Evolutionary conservation across 2,797 vertebrate species (phyloP), one percentile per base, ranked within the genome.

Genomic region (Sebastes oblongus): DNA sequence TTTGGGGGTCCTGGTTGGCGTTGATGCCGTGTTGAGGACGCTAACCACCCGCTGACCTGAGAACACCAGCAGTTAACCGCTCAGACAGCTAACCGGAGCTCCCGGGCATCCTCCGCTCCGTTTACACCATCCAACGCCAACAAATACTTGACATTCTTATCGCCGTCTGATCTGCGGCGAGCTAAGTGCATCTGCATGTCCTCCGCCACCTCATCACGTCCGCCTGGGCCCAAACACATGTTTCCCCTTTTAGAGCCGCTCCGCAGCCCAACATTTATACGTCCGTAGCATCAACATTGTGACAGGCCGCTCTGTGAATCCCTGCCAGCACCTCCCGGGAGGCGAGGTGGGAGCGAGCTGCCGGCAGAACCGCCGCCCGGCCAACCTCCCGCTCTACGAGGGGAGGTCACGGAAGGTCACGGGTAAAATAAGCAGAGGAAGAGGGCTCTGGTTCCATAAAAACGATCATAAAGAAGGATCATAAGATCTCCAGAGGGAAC

Each of bases 261-360:
- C 55, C 8, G 20, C 30, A 50, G 89, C 36, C 24, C 78, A 85
- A 81, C 75, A 91, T 91, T 90, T 84, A 80, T 93, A 91, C 88
- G 25, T 69, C 34, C 11, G 60, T 75, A 92, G 91, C 91, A 67
- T 94, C 93, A 94, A 94, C 94, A 95, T 87, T 83, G 66, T 85
- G 93, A 94, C 93, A 93, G 88, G 86, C 77, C 3, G 74, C 81
- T 83, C 82, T 82, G 71, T 77, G 69, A 81, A 77, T 68, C 80
- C 8, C 10, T 32, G 83, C 80, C 83, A 68, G 73, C 20, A 12
- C 50, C 67, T 74, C 73, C 83, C 5, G 50, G 81, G 86, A 90
- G 82, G 39, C 34, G 86, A 90, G 84, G 34, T 36, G 34, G 34
- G 34, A 36, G 34, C 34, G 39, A 74, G 72, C 10, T 36, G 58